phyloP scores from a whole-genome alignment of 2,888 invertebrate species.

The Mantis religiosa region DNA sequence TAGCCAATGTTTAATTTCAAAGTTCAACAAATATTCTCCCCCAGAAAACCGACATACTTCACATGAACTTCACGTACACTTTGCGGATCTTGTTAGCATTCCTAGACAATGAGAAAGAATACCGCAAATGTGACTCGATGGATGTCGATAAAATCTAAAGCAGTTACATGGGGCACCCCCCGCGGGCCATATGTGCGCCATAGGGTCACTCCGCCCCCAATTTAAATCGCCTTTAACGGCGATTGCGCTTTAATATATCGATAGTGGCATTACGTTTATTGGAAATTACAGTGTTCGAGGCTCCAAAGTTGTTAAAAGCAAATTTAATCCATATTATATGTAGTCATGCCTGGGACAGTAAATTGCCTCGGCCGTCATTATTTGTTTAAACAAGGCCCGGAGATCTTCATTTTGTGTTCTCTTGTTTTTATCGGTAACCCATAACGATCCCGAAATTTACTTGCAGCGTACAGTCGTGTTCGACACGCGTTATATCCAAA shows the following conservation, averaged over 20 bases:
- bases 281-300: background rate
- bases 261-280: background rate
- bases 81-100: too few relatives aligned
- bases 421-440: background rate
- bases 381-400: background rate
- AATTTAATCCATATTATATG: constrained; percentile 11
- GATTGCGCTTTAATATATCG: constrained; percentile 11
- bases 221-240: background rate
- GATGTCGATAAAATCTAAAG: background rate
- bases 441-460: background rate
- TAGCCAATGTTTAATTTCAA: too few relatives aligned
- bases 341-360: background rate
- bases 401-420: background rate
- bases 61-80: too few relatives aligned
- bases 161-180: background rate
- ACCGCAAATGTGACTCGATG: background rate
- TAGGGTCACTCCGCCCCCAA: background rate
- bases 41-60: too few relatives aligned
- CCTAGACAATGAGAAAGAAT: too few relatives aligned
- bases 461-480: background rate
- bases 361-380: background rate
- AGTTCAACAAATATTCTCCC: too few relatives aligned
- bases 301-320: constrained; percentile 13
- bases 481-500: too few relatives aligned
- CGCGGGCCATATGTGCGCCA: background rate